Base-by-base conservation (phyloP, 2,797 vertebrate species). In the Sebastes steindachneri region DNA sequence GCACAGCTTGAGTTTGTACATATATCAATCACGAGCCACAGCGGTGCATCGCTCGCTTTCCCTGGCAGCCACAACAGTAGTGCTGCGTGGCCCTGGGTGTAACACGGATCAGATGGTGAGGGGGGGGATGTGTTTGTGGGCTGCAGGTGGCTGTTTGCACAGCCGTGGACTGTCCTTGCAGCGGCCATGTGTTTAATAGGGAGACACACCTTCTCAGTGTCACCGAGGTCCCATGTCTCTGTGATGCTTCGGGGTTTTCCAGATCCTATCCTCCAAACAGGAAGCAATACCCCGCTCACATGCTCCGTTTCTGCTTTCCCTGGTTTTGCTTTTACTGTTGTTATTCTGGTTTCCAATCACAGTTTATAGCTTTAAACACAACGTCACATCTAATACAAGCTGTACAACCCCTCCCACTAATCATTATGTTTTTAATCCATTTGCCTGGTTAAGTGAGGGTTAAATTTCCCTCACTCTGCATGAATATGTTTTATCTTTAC, bases 131-230 rank as follows among this genome's bases (percentile, higher is more conserved):
- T 26, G 2, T 31, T 53, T 75, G 21, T 63, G 23, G 19, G 77
- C 48, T 73, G 81, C 84, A 89, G 75, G 80, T 87, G 72, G 75
- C 48, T 75, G 86, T 93, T 89, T 91, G 82, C 72, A 87, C 89
- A 93, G 92, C 92, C 94, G 88, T 62, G 57, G 64, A 69, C 68
- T 48, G 66, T 75, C 77, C 79, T 72, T 6, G 3, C 14, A 0
- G 51, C 12, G 17, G 73, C 64, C 75, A 65, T 76, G 74, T 85
- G 85, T 86, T 91, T 68, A 78, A 37, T 31, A 55, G 25, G 28
- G 67, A 26, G 71, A 71, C 77, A 70, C 86, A 15, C 85, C 80
- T 72, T 77, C 80, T 65, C 17, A 55, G 65, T 77, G 71, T 85
- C 72, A 79, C 41, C 1, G 25, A 73, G 66, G 23, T 82, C 82